Conservation (phyloP, 2,888 invertebrate genomes). For the Megalurothrips usitatus region DNA sequence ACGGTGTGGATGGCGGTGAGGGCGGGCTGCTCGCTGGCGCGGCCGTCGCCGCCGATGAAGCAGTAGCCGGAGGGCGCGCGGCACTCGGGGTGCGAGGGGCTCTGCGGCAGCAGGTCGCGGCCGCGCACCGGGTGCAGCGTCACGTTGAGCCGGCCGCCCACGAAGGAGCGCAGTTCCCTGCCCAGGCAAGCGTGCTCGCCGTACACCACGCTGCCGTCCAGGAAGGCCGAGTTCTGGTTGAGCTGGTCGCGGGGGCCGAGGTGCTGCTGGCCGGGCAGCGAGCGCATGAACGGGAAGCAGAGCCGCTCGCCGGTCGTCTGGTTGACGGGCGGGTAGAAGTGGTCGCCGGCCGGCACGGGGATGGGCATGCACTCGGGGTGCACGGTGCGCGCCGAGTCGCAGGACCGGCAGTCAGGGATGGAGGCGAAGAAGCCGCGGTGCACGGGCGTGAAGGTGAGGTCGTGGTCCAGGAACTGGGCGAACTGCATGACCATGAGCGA, state of each 20-base stretch:
- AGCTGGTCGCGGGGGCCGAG: constrained; percentile 87
- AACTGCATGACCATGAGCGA: constrained; percentile 93
- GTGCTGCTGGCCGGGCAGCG: constrained; percentile 83
- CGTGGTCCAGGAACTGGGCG: constrained; percentile 91
- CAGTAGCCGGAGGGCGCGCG: constrained; percentile 79
- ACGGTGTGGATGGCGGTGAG: constrained; percentile 83
- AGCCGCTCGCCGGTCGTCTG: constrained; percentile 74
- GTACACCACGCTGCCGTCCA: constrained; percentile 83
- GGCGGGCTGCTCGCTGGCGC: constrained; percentile 89
- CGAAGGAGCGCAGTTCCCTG: constrained; percentile 64
- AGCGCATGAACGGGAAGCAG: constrained; percentile 93
- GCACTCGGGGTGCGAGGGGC: constrained; percentile 76
- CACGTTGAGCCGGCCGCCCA: constrained; percentile 75
- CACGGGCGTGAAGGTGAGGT: constrained; percentile 89
- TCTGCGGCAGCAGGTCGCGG: constrained; percentile 68
- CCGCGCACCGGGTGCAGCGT: constrained; percentile 66
- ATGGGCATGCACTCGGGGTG: constrained; percentile 94
- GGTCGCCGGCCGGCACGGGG: constrained; percentile 81
- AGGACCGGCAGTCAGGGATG: constrained; percentile 82
- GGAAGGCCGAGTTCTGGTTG: constrained; percentile 87
- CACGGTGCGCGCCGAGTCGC: constrained; percentile 80
- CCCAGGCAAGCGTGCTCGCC: constrained; percentile 83
- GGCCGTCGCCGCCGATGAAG: constrained; percentile 83
- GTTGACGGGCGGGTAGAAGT: constrained; percentile 83
- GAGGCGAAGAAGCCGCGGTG: constrained; percentile 87